A percentile compares a stretch with the other conserved stretches of the same genome.
Evolutionary conservation across 2,797 vertebrate genomes (phyloP).

Genomic region (Sebastes aleutianus): DNA sequence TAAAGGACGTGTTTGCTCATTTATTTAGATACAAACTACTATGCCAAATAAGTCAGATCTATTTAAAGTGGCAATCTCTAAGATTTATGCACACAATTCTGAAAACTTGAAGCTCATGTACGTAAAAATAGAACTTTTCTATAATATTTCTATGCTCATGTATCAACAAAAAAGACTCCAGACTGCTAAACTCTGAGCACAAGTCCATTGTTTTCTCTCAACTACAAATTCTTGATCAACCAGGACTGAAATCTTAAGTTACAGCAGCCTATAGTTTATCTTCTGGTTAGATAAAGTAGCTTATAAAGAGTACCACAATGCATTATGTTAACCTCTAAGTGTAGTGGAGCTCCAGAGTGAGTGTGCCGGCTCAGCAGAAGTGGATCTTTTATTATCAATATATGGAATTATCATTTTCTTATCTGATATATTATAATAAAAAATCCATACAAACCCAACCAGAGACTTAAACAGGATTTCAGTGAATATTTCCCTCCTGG

Average conservation of each 20-base stretch:
- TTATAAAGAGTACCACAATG: background rate
- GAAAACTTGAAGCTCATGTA: rapidly evolving
- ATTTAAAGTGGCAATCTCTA: background rate
- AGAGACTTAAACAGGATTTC: constrained; percentile 6
- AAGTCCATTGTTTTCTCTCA: too few relatives aligned
- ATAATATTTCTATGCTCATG: too few relatives aligned
- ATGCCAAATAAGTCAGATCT: background rate
- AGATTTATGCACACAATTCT: too few relatives aligned
- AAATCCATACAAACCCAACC: background rate
- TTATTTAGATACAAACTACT: background rate
- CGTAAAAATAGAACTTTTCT: too few relatives aligned
- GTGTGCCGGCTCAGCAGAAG: background rate
- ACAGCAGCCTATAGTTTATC: background rate
- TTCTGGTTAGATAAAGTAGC: background rate
- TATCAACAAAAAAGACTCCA: too few relatives aligned
- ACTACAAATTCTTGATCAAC: too few relatives aligned
- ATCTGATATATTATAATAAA: constrained; percentile 24
- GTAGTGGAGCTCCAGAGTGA: constrained; percentile 26
- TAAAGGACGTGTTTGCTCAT: background rate
- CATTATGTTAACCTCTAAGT: background rate
- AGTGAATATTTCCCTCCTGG: constrained; percentile 22
- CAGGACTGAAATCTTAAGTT: background rate
- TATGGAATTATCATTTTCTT: constrained; percentile 15
- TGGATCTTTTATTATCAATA: background rate
- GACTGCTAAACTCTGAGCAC: too few relatives aligned